A percentile compares a stretch with the other conserved stretches of the same genome.
phyloP scores from a whole-genome alignment of 2,113 vertebrate species.

The Diphyllodes magnificus region DNA sequence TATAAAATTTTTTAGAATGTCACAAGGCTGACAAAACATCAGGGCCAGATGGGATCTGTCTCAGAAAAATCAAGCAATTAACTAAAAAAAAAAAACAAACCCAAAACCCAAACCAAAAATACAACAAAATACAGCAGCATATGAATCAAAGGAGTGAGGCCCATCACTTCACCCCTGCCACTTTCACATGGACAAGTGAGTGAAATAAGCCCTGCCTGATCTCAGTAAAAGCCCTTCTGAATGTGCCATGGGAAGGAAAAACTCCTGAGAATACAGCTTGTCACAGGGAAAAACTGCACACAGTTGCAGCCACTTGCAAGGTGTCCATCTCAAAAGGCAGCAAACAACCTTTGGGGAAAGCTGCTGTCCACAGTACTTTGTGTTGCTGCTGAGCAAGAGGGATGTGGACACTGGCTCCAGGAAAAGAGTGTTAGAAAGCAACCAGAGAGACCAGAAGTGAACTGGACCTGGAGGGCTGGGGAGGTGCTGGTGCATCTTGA shows the following conservation, averaged over 20 bases:
- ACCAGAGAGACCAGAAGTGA: background rate
- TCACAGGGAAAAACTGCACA: background rate
- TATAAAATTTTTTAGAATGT: conserved; percentile 44
- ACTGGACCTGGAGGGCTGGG: background rate
- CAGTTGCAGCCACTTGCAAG: background rate
- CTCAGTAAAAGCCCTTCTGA: background rate
- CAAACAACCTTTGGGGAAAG: background rate
- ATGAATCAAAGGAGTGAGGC: background rate
- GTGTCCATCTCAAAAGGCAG: background rate
- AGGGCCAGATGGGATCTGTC: conserved; percentile 52
- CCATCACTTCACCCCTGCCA: background rate
- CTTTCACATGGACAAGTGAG: background rate
- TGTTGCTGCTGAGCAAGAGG: background rate
- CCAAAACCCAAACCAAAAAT: background rate
- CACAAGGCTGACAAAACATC: conserved; percentile 53
- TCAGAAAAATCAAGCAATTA: conserved; percentile 32
- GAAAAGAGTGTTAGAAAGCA: background rate
- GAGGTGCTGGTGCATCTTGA: background rate
- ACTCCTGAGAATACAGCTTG: background rate
- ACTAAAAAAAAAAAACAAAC: background rate
- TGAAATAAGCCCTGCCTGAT: background rate
- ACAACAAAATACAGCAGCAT: background rate
- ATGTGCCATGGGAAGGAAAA: background rate
- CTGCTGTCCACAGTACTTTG: background rate
- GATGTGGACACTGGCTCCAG: background rate